These are phyloP conservation scores for Orthochromis indermauri DNA, from an alignment of 2,113 vertebrate genomes.

Conservation along the genomic window DNA sequence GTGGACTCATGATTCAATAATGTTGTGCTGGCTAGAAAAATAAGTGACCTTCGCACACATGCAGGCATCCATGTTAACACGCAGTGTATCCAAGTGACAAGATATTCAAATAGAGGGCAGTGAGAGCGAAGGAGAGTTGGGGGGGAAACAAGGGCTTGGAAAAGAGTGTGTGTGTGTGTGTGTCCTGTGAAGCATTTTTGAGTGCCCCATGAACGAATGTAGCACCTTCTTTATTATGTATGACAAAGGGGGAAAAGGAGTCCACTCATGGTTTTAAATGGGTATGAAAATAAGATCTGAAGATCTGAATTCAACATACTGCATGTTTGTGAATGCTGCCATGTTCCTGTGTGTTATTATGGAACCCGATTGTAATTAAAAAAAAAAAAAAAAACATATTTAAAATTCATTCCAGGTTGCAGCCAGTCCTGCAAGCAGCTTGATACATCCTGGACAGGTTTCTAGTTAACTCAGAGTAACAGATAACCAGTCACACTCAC, in stretches of 20 bases:
- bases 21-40: slow-evolving; percentile 20
- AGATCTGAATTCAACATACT: neutral
- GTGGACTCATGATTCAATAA: slow-evolving; percentile 34
- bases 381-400: neutral
- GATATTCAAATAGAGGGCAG: slow-evolving; percentile 31
- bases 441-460: neutral
- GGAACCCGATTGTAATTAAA: neutral
- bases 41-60: slow-evolving; percentile 16
- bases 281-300: neutral
- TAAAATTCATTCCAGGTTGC: neutral
- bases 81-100: neutral
- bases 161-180: neutral
- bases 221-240: neutral
- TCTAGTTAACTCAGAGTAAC: neutral
- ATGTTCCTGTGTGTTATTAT: neutral
- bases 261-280: neutral
- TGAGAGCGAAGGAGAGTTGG: neutral
- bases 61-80: neutral
- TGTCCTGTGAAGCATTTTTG: neutral
- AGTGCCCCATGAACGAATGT: slow-evolving; percentile 10
- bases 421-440: neutral
- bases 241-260: neutral
- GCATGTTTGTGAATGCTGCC: neutral
- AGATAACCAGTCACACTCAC: neutral
- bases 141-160: neutral